These are phyloP conservation scores for Galagoides demidoff DNA, from an alignment of 2,797 vertebrate species.

Conservation along the genomic window DNA sequence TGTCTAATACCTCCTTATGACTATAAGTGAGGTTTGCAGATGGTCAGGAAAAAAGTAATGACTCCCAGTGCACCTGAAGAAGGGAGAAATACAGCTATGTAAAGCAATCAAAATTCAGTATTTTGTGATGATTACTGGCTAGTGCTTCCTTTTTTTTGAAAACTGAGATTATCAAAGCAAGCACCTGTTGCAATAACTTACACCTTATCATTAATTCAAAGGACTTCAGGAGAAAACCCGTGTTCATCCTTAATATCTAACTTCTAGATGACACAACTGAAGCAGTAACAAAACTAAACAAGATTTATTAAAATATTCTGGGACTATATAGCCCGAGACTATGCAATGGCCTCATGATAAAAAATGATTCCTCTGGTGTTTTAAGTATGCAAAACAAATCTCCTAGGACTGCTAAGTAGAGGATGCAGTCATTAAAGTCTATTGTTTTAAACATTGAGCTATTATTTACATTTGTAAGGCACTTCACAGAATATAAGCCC, in stretches of 20 bases:
- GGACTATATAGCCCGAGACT: background rate
- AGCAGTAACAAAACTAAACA: background rate
- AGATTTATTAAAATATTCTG: background rate
- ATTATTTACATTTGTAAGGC: background rate
- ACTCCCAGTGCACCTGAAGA: background rate
- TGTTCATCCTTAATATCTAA: background rate
- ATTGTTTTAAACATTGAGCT: background rate
- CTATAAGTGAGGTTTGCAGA: conserved; percentile 30
- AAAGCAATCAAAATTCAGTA: background rate
- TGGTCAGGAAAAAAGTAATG: conserved; percentile 26
- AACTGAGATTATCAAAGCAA: conserved; percentile 29
- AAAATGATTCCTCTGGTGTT: background rate
- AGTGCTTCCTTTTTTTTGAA: background rate
- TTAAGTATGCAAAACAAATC: background rate
- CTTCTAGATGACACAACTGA: background rate
- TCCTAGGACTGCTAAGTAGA: background rate
- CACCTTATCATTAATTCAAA: conserved; percentile 41
- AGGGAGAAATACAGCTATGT: background rate
- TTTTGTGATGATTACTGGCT: background rate
- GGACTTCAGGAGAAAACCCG: background rate
- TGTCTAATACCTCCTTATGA: conserved; percentile 27
- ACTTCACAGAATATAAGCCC: background rate
- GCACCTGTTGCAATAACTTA: conserved; percentile 37
- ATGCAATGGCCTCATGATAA: background rate
- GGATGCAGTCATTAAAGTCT: background rate